phyloP scores from a whole-genome alignment of 2,888 invertebrate genomes.

The Xestia xanthographa region DNA sequence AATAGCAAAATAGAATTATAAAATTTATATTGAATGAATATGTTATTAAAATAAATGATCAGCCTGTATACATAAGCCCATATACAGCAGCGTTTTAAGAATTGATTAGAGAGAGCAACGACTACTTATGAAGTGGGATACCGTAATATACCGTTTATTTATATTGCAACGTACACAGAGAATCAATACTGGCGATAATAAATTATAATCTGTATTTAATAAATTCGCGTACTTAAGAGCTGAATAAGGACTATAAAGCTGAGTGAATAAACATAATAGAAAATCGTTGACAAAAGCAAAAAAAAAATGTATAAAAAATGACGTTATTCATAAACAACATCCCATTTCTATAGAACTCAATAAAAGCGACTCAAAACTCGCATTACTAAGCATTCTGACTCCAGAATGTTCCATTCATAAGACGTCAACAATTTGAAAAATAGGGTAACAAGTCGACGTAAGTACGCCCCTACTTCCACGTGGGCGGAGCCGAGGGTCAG shows the following conservation, averaged over 20 bases:
- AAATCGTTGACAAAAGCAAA: constrained; percentile 27
- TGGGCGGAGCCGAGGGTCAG: constrained; percentile 53
- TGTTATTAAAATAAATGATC: neutral
- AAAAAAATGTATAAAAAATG: constrained; percentile 23
- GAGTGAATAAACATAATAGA: constrained; percentile 10
- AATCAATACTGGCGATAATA: constrained; percentile 7
- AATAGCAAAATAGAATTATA: no score
- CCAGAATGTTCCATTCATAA: constrained; percentile 58
- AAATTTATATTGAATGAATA: no score
- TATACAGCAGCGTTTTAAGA: neutral
- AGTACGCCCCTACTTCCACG: constrained; percentile 61
- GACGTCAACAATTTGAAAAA: constrained; percentile 63
- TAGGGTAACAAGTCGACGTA: constrained; percentile 60
- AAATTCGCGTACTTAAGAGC: neutral
- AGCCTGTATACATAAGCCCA: neutral
- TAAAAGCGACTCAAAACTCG: constrained; percentile 50
- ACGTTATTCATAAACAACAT: constrained; percentile 37
- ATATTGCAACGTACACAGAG: constrained; percentile 9
- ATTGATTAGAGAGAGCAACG: neutral
- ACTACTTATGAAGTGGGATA: constrained; percentile 9
- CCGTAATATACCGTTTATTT: neutral
- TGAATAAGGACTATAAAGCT: neutral
- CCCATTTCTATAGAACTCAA: constrained; percentile 50
- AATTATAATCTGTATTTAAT: constrained; percentile 13
- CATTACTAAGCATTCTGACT: constrained; percentile 48